Conservation (phyloP, 2,113 vertebrate species). For the Entomyzon cyanotis region DNA sequence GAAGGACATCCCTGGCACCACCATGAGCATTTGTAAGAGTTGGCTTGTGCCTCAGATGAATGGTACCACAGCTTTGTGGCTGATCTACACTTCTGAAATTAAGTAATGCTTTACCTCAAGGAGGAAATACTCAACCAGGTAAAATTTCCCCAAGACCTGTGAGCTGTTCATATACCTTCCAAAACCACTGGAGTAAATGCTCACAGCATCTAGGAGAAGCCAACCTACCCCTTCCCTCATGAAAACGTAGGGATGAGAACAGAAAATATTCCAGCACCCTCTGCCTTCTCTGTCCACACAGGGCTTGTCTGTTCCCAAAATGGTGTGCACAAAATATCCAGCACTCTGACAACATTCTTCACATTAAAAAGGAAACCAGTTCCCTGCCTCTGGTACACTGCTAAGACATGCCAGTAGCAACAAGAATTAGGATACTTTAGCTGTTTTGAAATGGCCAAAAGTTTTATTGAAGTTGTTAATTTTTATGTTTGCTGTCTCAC, state of each 20-base stretch:
- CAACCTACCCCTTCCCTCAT: neutral
- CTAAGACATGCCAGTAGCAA: neutral
- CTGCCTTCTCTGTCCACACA: neutral
- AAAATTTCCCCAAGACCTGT: neutral
- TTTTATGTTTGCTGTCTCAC: neutral
- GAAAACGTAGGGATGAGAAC: neutral
- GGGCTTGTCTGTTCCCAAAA: neutral
- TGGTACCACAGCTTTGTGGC: neutral
- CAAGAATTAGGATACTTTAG: neutral
- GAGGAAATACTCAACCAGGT: neutral
- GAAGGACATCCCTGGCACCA: neutral
- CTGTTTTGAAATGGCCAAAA: neutral
- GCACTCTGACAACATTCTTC: neutral
- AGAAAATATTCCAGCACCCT: neutral
- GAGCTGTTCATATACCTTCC: neutral
- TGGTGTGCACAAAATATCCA: neutral
- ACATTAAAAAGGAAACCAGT: neutral
- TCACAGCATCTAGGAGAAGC: neutral
- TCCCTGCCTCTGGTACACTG: neutral
- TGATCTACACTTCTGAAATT: neutral
- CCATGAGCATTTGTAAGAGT: fast-evolving
- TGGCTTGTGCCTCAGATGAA: neutral
- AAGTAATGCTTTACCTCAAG: neutral
- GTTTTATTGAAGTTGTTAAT: neutral
- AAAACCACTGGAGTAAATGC: neutral